Percentiles rank a stretch among this genome's conserved stretches.
phyloP scores from a whole-genome alignment of 2,797 vertebrate species.

The Macropodus opercularis region DNA sequence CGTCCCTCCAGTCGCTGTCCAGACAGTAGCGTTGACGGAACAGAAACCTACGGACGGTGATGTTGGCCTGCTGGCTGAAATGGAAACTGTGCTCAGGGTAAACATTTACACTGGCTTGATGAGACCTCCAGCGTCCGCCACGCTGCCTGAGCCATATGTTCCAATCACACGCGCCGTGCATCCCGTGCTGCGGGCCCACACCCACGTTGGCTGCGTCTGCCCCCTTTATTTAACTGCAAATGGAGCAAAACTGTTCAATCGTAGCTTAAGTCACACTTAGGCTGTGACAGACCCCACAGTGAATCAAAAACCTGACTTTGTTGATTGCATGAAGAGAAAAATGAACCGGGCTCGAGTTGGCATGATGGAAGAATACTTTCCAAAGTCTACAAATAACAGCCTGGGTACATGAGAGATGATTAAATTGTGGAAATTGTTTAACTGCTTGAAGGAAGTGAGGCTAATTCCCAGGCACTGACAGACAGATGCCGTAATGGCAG shows the following conservation, averaged over 20 bases:
- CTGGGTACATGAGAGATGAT: conserved; percentile 49
- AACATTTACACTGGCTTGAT: conserved; percentile 79
- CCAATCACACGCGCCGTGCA: conserved; percentile 68
- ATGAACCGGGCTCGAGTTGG: conserved; percentile 1
- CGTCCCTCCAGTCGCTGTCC: conserved; percentile 24
- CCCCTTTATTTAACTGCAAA: conserved; percentile 65
- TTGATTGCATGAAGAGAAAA: conserved; percentile 29
- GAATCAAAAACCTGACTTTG: conserved; percentile 43
- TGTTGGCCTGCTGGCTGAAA: conserved; percentile 60
- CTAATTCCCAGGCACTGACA: conserved; percentile 52
- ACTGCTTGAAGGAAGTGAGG: conserved; percentile 60
- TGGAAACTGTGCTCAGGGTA: conserved; percentile 74
- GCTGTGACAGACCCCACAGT: conserved; percentile 29
- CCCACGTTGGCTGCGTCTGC: conserved; percentile 38
- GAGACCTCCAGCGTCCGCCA: conserved; percentile 67
- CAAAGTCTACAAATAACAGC: conserved; percentile 18
- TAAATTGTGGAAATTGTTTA: conserved; percentile 76
- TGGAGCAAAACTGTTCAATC: conserved; percentile 55
- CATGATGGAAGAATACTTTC: conserved; percentile 3
- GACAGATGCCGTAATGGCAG: conserved; percentile 55
- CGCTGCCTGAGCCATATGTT: conserved; percentile 64
- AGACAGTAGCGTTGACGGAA: conserved; percentile 54
- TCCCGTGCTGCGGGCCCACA: conserved; percentile 51
- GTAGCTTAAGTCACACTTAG: conserved; percentile 41
- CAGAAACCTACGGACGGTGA: conserved; percentile 61